Percentiles rank a stretch among this genome's conserved stretches.
These are phyloP conservation scores for Trimorus sp. DNA, from an alignment of 2,888 invertebrate species.

Conservation along the genomic window DNA sequence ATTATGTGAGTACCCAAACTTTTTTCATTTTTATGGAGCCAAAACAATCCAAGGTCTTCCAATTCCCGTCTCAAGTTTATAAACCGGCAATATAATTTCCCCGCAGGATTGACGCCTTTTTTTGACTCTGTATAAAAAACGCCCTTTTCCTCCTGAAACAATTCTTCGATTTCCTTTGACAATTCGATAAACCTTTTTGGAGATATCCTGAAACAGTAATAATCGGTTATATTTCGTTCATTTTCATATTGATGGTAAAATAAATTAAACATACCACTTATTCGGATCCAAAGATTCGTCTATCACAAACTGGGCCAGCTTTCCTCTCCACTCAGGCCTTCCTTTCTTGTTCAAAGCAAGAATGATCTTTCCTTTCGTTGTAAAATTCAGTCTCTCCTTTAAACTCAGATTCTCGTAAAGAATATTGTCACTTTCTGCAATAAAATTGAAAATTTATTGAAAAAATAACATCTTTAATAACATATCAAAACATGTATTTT, in stretches of 20 bases:
- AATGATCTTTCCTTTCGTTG: constrained; percentile 20
- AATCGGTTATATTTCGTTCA: not conserved
- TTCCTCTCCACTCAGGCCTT: constrained; percentile 15
- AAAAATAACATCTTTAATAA: too few relatives aligned
- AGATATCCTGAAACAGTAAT: constrained; percentile 19
- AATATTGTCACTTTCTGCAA: too few relatives aligned
- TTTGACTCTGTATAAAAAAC: constrained; percentile 26
- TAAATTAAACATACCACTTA: not conserved
- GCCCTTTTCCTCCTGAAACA: constrained; percentile 16
- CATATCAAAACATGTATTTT: too few relatives aligned
- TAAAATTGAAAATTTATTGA: too few relatives aligned
- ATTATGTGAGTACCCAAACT: too few relatives aligned
- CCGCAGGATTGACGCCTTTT: constrained; percentile 15
- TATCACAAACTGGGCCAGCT: constrained; percentile 18
- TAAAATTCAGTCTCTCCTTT: constrained; percentile 1
- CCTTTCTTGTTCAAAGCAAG: constrained; percentile 2
- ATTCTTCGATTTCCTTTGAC: constrained; percentile 26
- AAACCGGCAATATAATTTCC: constrained; percentile 31
- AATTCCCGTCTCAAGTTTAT: constrained; percentile 25
- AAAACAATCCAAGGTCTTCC: too few relatives aligned
- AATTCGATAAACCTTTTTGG: constrained; percentile 13
- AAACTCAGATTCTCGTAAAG: too few relatives aligned
- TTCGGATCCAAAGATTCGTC: constrained; percentile 16
- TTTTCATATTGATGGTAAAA: not conserved
- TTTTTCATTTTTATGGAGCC: not conserved